Conservation (phyloP, 2,113 vertebrate genomes). For the Geococcyx californianus region DNA sequence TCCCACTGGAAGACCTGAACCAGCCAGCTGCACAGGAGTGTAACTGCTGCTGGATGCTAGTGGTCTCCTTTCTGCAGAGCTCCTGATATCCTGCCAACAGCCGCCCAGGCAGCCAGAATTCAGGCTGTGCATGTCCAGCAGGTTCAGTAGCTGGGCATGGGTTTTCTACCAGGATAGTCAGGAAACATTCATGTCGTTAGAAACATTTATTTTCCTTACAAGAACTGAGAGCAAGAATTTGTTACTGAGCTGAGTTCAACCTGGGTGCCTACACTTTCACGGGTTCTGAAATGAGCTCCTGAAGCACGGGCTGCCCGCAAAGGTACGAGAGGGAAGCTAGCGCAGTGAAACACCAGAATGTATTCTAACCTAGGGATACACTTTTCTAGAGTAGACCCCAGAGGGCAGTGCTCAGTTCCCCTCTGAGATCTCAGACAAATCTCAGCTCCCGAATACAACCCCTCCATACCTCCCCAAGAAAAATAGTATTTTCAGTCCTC, state of each 20-base stretch:
- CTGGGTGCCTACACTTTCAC: not conserved
- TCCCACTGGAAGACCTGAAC: not conserved
- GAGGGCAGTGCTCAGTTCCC: rapidly evolving
- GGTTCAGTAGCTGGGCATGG: not conserved
- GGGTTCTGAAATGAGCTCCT: not conserved
- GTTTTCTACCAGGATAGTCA: not conserved
- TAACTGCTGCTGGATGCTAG: not conserved
- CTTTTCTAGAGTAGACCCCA: too few species aligned
- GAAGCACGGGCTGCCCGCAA: rapidly evolving
- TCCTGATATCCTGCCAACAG: rapidly evolving
- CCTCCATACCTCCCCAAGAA: not conserved
- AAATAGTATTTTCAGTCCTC: not conserved
- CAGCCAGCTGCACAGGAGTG: not conserved
- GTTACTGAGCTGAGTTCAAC: not conserved
- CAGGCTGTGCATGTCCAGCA: not conserved
- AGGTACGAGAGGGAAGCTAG: not conserved
- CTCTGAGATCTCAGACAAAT: not conserved
- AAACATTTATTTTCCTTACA: not conserved
- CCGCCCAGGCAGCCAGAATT: not conserved
- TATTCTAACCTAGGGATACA: too few species aligned
- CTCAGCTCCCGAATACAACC: not conserved
- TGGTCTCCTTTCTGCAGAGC: not conserved
- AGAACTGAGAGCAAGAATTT: not conserved
- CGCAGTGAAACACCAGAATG: not conserved
- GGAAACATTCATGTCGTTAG: not conserved